Evolutionary conservation across 2,113 vertebrate species (phyloP).

Genomic region (Oryzias melastigma): DNA sequence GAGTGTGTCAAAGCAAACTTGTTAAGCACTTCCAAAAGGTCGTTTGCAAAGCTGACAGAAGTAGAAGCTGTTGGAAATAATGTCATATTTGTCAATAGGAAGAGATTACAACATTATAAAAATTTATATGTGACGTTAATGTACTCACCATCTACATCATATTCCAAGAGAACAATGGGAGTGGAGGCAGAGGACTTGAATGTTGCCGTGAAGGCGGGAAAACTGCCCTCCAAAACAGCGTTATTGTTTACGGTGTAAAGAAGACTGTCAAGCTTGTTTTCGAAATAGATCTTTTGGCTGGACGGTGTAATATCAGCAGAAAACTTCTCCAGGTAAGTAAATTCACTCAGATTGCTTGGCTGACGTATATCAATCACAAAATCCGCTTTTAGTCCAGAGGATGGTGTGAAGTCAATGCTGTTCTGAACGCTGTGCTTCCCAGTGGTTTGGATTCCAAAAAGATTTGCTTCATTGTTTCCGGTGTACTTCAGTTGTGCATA

Average conservation of each 20-base stretch:
- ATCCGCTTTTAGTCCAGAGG: conserved; percentile 66
- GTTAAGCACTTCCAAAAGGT: conserved; percentile 46
- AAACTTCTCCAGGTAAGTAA: conserved; percentile 71
- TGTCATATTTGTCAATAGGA: not conserved
- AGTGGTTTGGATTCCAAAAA: conserved; percentile 60
- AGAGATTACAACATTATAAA: not conserved
- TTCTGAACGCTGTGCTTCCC: conserved; percentile 79
- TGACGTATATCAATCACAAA: conserved; percentile 80
- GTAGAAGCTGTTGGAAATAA: conserved; percentile 71
- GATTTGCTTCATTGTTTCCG: conserved; percentile 72
- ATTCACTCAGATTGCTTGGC: conserved; percentile 73
- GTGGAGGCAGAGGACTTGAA: conserved; percentile 85
- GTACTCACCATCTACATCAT: conserved; percentile 86
- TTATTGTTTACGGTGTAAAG: conserved; percentile 81
- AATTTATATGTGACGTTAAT: not conserved
- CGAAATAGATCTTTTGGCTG: conserved; percentile 79
- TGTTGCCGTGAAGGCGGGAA: conserved; percentile 70
- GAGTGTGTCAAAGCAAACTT: conserved; percentile 76
- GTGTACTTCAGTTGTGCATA: conserved; percentile 80
- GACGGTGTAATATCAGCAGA: conserved; percentile 66
- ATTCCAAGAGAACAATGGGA: conserved; percentile 81
- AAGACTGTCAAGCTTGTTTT: conserved; percentile 77
- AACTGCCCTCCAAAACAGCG: conserved; percentile 71
- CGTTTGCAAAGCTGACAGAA: conserved; percentile 67
- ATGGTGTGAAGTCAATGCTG: conserved; percentile 78